These are phyloP conservation scores for Actenoides lindsayi DNA, from an alignment of 2,113 vertebrate species.

Conservation along the genomic window DNA sequence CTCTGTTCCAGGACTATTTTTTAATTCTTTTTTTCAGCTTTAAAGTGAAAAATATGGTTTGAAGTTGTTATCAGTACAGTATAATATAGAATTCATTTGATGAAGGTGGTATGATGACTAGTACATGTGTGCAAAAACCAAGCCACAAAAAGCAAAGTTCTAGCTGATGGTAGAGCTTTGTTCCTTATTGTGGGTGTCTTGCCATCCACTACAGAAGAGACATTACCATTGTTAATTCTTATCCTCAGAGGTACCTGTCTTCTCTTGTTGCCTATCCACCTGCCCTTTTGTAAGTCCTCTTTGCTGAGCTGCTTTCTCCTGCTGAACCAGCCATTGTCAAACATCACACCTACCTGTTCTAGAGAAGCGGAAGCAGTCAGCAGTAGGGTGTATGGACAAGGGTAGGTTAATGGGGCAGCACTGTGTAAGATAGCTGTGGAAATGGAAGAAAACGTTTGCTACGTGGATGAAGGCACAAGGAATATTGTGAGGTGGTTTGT, in stretches of 20 bases:
- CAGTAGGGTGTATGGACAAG: no score
- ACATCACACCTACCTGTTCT: accelerated
- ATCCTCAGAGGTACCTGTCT: neutral
- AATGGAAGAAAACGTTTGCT: accelerated
- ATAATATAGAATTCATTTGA: neutral
- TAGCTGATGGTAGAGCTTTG: neutral
- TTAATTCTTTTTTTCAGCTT: neutral
- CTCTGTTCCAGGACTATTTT: neutral
- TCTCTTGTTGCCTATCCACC: neutral
- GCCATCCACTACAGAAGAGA: accelerated
- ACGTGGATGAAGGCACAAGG: neutral
- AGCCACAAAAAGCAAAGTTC: neutral
- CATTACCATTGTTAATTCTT: neutral
- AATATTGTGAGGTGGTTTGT: neutral
- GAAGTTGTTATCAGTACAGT: neutral
- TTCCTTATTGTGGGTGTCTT: neutral
- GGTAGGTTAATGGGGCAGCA: neutral
- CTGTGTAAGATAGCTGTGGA: neutral
- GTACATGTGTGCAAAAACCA: neutral
- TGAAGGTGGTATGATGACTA: neutral
- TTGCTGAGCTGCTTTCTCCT: neutral
- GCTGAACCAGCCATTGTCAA: neutral
- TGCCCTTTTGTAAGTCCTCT: neutral
- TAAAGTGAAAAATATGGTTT: neutral
- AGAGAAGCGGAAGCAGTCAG: neutral